phyloP scores from a whole-genome alignment of 1,140 invertebrate genomes.

The Drosophila micromelanica region DNA sequence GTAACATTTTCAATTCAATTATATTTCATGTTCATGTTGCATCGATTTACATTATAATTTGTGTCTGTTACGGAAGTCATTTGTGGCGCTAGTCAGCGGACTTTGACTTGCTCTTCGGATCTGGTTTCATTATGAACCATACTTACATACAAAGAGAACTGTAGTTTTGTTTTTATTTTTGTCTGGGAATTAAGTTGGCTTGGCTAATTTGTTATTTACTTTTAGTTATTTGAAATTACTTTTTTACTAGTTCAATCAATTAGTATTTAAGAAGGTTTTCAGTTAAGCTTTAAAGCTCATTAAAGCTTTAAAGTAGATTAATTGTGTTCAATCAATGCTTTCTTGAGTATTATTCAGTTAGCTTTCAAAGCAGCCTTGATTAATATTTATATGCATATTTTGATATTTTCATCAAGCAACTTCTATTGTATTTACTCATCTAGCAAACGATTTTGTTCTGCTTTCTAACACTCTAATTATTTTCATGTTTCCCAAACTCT shows the following conservation, averaged over 20 bases:
- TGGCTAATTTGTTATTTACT: background rate
- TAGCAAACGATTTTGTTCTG: background rate
- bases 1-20: constrained; percentile 82
- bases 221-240: no score
- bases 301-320: no score
- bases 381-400: no score
- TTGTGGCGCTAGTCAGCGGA: constrained; percentile 48
- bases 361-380: no score
- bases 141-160: constrained; percentile 4
- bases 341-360: background rate
- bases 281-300: no score
- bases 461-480: constrained; percentile 4
- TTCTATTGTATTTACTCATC: no score
- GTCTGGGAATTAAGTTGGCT: background rate
- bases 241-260: no score
- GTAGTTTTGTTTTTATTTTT: background rate
- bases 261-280: no score
- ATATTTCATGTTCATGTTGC: constrained; percentile 82
- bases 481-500: constrained; percentile 5
- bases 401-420: background rate
- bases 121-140: constrained; percentile 4
- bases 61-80: constrained; percentile 79
- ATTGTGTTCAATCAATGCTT: no score
- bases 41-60: constrained; percentile 83
- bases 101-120: background rate